Evolutionary conservation across 1,140 invertebrate genomes (phyloP).

Genomic region (Phortica variegata): DNA sequence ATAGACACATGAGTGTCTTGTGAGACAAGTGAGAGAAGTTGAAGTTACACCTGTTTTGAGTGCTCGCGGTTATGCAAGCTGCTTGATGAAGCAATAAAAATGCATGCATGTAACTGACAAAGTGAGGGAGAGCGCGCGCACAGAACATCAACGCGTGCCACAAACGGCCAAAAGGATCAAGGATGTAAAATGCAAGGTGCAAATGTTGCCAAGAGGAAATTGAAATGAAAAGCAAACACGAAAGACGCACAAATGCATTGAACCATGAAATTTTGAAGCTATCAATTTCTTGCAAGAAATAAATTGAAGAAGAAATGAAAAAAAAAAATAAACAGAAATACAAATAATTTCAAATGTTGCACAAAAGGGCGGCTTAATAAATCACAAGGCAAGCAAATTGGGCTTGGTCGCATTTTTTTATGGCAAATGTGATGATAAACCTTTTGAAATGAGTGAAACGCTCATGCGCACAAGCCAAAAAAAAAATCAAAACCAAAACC

Average conservation of each 20-base stretch:
- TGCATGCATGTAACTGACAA: too few relatives aligned
- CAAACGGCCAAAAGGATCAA: constrained; percentile 23
- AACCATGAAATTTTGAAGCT: too few relatives aligned
- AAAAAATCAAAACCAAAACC: too few relatives aligned
- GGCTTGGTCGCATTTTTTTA: too few relatives aligned
- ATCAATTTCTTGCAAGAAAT: constrained; percentile 31
- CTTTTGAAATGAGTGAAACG: too few relatives aligned
- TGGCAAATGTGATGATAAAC: too few relatives aligned
- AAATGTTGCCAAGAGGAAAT: too few relatives aligned
- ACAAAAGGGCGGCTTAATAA: too few relatives aligned
- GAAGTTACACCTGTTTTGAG: constrained; percentile 2
- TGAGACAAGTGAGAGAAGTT: neutral
- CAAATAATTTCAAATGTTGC: constrained; percentile 13
- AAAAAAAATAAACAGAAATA: constrained; percentile 15
- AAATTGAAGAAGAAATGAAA: constrained; percentile 18
- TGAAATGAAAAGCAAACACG: constrained; percentile 9
- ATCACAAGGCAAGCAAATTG: too few relatives aligned
- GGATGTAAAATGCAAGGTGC: constrained; percentile 41
- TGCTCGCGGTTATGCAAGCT: constrained; percentile 24
- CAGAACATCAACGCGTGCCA: constrained; percentile 31
- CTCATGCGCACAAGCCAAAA: too few relatives aligned
- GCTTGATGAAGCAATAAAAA: constrained; percentile 49
- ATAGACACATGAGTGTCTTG: constrained; percentile 23
- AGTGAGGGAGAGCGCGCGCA: neutral
- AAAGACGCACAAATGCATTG: constrained; percentile 24